Percentiles rank a stretch among this genome's conserved stretches.
phyloP scores from a whole-genome alignment of 2,797 vertebrate species.

The Huso huso region DNA sequence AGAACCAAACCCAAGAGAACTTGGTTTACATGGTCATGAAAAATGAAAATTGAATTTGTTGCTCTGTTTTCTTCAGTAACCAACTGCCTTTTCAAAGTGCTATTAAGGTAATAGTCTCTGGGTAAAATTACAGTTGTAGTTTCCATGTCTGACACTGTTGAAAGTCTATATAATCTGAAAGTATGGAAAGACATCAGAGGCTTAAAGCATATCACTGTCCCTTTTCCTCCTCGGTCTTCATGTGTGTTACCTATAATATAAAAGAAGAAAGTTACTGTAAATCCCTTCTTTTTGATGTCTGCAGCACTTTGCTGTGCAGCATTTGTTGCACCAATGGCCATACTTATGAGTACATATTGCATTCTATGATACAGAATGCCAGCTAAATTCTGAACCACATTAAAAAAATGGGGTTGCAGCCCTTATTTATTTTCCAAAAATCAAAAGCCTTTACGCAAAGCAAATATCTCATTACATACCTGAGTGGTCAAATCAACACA shows the following conservation, averaged over 20 bases:
- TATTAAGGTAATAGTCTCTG: slow-evolving; percentile 14
- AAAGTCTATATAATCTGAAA: slow-evolving; percentile 31
- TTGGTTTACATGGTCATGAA: slow-evolving; percentile 39
- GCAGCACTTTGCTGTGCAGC: neutral
- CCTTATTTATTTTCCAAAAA: no score
- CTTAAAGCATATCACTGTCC: neutral
- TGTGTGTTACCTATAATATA: slow-evolving; percentile 24
- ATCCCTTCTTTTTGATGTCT: neutral
- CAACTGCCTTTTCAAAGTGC: slow-evolving; percentile 39
- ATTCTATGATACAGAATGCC: no score
- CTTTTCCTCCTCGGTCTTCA: slow-evolving; percentile 10
- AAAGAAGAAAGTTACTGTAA: slow-evolving; percentile 12
- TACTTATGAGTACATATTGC: no score
- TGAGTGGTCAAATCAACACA: no score
- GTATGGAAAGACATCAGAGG: slow-evolving; percentile 10
- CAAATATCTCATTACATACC: no score
- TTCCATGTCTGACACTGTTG: slow-evolving; percentile 26
- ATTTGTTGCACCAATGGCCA: neutral
- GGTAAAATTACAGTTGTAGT: slow-evolving; percentile 10
- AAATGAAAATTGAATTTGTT: slow-evolving; percentile 34
- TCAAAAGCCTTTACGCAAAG: no score
- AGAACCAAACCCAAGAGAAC: slow-evolving; percentile 67
- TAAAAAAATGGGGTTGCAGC: no score
- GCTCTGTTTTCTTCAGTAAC: slow-evolving; percentile 36
- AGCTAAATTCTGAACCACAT: no score